Evolutionary conservation across 2,113 vertebrate genomes (phyloP), one percentile per base, ranked within the genome.

Genomic region (Cariama cristata): DNA sequence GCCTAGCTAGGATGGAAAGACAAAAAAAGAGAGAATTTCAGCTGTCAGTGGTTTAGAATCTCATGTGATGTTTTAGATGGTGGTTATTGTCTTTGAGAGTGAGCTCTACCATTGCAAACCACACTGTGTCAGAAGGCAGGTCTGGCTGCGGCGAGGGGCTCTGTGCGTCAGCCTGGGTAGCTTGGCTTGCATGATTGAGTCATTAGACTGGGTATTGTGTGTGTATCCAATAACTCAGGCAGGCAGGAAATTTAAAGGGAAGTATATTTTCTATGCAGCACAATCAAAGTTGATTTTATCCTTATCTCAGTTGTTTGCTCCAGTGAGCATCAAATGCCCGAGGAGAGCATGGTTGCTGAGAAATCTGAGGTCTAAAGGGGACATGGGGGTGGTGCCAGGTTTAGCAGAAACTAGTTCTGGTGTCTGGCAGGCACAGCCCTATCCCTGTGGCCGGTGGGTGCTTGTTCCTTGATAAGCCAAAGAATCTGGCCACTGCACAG

Each of bases 171-270:
- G 73, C 60, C 91, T 11, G 90, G 56, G 50, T 22, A 71, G 94
- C 89, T 90, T 0, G 1, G 76, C 86, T 91, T 97, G 91, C 89
- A 81, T 90, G 95, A 85, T 0, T 90, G 89, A 89, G 74, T 93
- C 80, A 58, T 95, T 95, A 96, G 83, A 58, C 40, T 5, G 7
- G 42, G 44, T 4, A 60, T 75, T 89, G 69, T 91, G 86, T 82
- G 73, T 19, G 86, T 45, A 69, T 17, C 94, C 93, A 94, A 66
- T 74, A 91, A 82, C 83, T 47, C 85, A 69, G 58, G 80, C 76
- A 55, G 91, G 95, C 95, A 97, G 93, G 93, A 96, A 95, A 90
- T 95, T 96, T 96, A 85, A 93, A 95, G 74, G 94, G 91, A 97
- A 97, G 91, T 64, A 11, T 66, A 82, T 93, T 97, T 93, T 93